Percentiles rank a stretch among this genome's conserved stretches.
phyloP scores from a whole-genome alignment of 2,113 vertebrate species.

The Phalacrocorax pelagicus region DNA sequence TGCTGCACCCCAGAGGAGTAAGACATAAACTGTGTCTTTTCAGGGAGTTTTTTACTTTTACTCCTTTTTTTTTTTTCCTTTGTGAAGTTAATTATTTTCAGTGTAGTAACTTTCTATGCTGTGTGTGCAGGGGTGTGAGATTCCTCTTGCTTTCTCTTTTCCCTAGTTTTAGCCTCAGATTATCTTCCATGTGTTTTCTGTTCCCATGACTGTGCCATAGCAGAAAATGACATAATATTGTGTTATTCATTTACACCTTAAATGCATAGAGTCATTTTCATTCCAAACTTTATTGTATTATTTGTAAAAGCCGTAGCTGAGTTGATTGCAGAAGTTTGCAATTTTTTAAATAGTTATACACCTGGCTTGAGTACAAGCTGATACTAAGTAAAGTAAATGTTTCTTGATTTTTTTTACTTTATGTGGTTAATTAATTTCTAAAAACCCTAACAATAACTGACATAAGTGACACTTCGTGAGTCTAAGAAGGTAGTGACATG shows the following conservation, averaged over 20 bases:
- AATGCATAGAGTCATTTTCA: neutral
- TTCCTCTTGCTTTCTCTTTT: neutral
- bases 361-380: neutral
- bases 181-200: neutral
- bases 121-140: fast-evolving
- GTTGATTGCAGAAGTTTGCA: neutral
- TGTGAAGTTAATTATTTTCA: neutral
- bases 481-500: neutral
- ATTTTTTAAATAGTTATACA: neutral
- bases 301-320: neutral
- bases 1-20: fast-evolving
- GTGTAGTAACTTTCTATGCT: neutral
- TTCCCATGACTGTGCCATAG: neutral
- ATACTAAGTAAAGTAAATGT: neutral
- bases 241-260: neutral
- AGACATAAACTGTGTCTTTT: neutral
- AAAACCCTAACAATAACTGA: neutral
- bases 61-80: neutral
- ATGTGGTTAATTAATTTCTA: neutral
- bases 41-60: too few relatives aligned
- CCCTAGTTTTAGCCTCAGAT: neutral
- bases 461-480: neutral
- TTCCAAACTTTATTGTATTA: neutral
- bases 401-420: neutral
- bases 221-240: neutral